A percentile compares a stretch with the other conserved stretches of the same genome.
phyloP scores from a whole-genome alignment of 2,113 vertebrate genomes.

The Zapus hudsonius region DNA sequence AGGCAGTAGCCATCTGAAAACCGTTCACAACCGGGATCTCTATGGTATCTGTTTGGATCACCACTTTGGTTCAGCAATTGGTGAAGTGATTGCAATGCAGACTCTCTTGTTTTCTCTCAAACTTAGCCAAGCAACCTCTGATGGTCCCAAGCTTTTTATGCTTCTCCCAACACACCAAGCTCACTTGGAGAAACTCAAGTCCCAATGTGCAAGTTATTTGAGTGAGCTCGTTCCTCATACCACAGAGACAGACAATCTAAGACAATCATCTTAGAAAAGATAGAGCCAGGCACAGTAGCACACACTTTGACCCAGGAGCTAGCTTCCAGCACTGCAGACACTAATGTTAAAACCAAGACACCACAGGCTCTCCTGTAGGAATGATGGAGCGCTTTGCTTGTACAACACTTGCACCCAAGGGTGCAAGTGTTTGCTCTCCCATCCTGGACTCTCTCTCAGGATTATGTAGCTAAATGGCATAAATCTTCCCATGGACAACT shows the following conservation, averaged over 20 bases:
- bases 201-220: background rate
- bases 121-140: background rate
- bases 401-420: background rate
- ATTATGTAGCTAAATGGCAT: background rate
- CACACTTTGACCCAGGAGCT: background rate
- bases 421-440: background rate
- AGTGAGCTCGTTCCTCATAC: background rate
- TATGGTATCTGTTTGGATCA: background rate
- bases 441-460: background rate
- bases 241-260: background rate
- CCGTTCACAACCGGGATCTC: background rate
- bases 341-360: background rate
- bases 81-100: background rate
- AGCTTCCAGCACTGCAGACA: background rate
- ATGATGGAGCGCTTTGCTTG: background rate
- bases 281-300: background rate
- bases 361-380: background rate
- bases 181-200: background rate
- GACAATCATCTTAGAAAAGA: background rate
- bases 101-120: background rate
- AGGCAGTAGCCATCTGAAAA: background rate
- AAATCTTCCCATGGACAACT: background rate
- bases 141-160: background rate
- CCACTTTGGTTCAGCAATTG: background rate
- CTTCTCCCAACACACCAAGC: background rate